A percentile compares a stretch with the other conserved stretches of the same genome.
Evolutionary conservation across 2,797 vertebrate species (phyloP).

Genomic region (Ptychobarbus kaznakovi): DNA sequence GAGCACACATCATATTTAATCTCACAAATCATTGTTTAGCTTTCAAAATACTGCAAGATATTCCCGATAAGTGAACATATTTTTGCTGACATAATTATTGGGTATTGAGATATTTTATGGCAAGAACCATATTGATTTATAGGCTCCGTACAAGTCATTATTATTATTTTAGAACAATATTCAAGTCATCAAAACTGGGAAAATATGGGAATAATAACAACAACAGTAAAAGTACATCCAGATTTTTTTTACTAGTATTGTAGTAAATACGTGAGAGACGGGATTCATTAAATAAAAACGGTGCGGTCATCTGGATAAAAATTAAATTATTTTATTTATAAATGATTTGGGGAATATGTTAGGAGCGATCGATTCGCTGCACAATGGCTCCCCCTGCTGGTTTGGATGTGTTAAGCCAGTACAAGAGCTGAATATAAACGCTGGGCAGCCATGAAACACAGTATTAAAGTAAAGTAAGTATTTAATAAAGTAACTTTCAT

Average conservation of each 20-base stretch:
- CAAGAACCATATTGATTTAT: neutral
- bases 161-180: neutral
- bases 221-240: neutral
- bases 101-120: neutral
- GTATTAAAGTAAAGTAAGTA: too few species aligned
- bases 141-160: neutral
- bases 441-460: too few species aligned
- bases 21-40: neutral
- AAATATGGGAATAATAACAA: neutral
- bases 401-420: too few species aligned
- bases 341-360: neutral
- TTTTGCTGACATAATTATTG: neutral
- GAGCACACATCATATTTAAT: neutral
- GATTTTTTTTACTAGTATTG: neutral
- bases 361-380: neutral
- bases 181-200: neutral
- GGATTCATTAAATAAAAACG: neutral
- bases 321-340: neutral
- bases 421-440: neutral
- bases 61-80: too few species aligned
- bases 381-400: slow-evolving; percentile 33
- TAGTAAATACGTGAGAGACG: neutral
- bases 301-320: too few species aligned
- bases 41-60: too few species aligned
- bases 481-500: neutral